These are phyloP conservation scores for Steinernema carpocapsae DNA, from an alignment of 2,888 invertebrate genomes.

Conservation along the genomic window DNA sequence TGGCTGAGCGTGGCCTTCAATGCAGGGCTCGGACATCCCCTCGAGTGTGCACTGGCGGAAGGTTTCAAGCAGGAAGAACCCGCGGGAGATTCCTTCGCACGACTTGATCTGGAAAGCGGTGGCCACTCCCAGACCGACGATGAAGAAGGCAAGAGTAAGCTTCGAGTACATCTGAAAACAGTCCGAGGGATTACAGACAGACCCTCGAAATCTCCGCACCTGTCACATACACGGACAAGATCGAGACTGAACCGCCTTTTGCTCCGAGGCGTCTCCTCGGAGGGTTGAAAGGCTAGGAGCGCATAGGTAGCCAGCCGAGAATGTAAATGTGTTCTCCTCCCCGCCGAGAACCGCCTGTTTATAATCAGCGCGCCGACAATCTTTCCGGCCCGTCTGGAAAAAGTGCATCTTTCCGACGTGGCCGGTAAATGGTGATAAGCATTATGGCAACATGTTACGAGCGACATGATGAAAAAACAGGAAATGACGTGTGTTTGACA, in stretches of 20 bases:
- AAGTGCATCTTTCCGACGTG: not conserved
- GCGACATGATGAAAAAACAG: too few relatives aligned
- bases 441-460: too few relatives aligned
- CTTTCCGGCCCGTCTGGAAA: not conserved
- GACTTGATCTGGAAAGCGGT: too few relatives aligned
- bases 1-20: not conserved
- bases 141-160: not conserved
- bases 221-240: not conserved
- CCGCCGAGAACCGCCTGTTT: constrained; percentile 12
- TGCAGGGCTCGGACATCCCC: not conserved
- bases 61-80: not conserved
- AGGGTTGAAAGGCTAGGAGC: not conserved
- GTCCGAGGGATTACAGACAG: not conserved
- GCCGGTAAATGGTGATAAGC: too few relatives aligned
- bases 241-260: too few relatives aligned
- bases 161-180: not conserved
- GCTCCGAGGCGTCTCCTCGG: too few relatives aligned
- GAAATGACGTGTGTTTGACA: too few relatives aligned
- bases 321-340: constrained; percentile 24
- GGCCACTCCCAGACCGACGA: too few relatives aligned
- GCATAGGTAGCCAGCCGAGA: not conserved
- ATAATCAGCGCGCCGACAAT: not conserved
- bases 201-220: not conserved
- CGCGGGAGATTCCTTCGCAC: too few relatives aligned
- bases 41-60: not conserved